Percentiles rank a stretch among this genome's conserved stretches.
These are phyloP conservation scores for Caerostris darwini DNA, from an alignment of 1,140 invertebrate species.

Conservation along the genomic window DNA sequence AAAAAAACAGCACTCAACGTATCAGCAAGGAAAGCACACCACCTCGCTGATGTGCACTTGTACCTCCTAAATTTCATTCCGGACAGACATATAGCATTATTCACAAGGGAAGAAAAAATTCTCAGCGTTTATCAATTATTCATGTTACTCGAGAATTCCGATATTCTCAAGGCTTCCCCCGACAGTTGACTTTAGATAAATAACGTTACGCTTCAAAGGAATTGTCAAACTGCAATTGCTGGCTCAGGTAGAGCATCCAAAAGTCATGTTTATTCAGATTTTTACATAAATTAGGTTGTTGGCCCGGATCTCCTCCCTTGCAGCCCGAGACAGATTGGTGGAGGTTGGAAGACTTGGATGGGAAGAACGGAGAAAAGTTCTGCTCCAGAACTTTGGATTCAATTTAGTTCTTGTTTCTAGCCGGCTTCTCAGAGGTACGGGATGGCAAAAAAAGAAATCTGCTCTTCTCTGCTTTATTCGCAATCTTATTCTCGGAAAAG, in stretches of 20 bases:
- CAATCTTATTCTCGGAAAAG: constrained; percentile 11
- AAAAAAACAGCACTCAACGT: too few species aligned
- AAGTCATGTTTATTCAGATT: constrained; percentile 75
- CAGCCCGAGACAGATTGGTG: constrained; percentile 43
- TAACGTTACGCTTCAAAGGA: constrained; percentile 60
- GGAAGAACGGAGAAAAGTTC: constrained; percentile 55
- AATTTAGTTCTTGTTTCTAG: constrained; percentile 40
- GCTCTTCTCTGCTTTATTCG: neutral
- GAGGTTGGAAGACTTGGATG: neutral
- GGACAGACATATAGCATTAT: too few species aligned
- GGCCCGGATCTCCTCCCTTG: neutral
- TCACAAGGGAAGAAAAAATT: constrained; percentile 30
- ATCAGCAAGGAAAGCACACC: too few species aligned
- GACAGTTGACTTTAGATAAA: constrained; percentile 59
- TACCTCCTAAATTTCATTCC: too few species aligned
- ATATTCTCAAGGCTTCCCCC: constrained; percentile 22
- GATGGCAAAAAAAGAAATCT: neutral
- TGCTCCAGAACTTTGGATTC: constrained; percentile 25
- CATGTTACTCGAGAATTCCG: constrained; percentile 55
- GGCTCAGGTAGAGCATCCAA: constrained; percentile 50
- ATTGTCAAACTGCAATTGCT: constrained; percentile 58
- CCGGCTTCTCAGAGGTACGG: too few species aligned
- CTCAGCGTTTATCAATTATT: constrained; percentile 65
- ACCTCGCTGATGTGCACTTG: too few species aligned
- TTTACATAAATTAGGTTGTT: constrained; percentile 71